Conservation (phyloP, 2,797 vertebrate species). For the Calcarius lapponicus region DNA sequence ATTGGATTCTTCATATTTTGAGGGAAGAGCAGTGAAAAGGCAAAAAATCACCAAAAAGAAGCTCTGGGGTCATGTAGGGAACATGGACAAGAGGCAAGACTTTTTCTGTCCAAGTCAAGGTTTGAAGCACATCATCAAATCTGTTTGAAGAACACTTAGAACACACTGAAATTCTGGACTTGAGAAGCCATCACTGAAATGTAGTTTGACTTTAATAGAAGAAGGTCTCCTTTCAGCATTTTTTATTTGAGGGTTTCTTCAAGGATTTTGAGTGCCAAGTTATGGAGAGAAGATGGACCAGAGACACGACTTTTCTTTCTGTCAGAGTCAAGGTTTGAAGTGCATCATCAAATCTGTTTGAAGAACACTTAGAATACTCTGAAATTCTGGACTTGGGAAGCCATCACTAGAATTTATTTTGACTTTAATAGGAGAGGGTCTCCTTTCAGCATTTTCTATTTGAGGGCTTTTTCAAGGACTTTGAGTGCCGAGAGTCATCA, state of each 20-base stretch:
- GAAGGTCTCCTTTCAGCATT: background rate
- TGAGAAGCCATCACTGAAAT: background rate
- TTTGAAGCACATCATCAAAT: background rate
- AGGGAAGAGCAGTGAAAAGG: background rate
- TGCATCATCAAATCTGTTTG: background rate
- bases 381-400: background rate
- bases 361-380: background rate
- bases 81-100: rapidly evolving
- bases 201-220: background rate
- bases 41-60: background rate
- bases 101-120: background rate
- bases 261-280: background rate
- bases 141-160: background rate
- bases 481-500: background rate
- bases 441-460: background rate
- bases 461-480: background rate
- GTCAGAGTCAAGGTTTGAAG: background rate
- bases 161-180: background rate
- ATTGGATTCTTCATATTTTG: background rate
- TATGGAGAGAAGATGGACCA: background rate
- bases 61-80: background rate
- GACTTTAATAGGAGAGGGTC: background rate
- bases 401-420: background rate
- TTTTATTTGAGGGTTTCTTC: background rate
- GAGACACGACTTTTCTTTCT: background rate